These are phyloP conservation scores for Antechinus flavipes DNA, from an alignment of 2,113 vertebrate species.

Conservation along the genomic window DNA sequence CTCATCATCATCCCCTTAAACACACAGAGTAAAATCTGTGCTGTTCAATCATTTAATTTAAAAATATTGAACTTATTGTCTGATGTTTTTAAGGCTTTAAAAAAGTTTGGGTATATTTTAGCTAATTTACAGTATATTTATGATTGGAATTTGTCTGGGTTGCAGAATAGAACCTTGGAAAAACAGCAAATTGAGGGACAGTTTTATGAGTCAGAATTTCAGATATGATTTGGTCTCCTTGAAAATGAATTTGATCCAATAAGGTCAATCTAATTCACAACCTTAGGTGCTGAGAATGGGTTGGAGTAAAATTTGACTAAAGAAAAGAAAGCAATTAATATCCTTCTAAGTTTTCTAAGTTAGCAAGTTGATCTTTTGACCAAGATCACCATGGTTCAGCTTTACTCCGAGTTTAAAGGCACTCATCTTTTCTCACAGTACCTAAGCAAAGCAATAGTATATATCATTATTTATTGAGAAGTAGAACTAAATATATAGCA, in stretches of 20 bases:
- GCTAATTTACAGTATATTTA: neutral
- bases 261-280: neutral
- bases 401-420: neutral
- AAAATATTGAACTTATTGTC: neutral
- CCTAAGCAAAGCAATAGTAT: neutral
- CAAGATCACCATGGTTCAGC: neutral
- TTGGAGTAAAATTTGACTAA: neutral
- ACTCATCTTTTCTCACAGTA: neutral
- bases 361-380: neutral
- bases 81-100: neutral
- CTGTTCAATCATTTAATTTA: neutral
- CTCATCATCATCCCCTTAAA: neutral
- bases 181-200: slow-evolving; percentile 3
- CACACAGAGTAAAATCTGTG: neutral
- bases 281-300: neutral
- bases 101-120: neutral
- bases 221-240: neutral
- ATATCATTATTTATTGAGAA: neutral
- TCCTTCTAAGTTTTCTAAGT: neutral
- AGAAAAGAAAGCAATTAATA: neutral
- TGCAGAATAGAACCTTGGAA: neutral
- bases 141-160: neutral
- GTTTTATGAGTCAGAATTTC: neutral
- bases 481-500: neutral
- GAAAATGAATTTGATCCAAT: neutral